Evolutionary conservation across 2,888 invertebrate genomes (phyloP).

Genomic region (Bombylius discolor): DNA sequence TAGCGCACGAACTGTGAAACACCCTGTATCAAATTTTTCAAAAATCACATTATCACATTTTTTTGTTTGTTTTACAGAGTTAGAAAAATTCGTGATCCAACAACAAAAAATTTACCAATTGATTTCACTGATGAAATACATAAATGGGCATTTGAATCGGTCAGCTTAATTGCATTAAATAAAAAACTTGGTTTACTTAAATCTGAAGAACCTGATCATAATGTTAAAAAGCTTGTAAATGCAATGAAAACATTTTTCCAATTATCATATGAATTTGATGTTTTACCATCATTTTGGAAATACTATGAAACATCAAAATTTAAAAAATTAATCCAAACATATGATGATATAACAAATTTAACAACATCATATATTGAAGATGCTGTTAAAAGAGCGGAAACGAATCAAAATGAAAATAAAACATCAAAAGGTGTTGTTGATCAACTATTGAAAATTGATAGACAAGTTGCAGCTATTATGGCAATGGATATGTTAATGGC

Average conservation of each 20-base stretch:
- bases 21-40: too few species aligned
- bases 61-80: slow-evolving; percentile 16
- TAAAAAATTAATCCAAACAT: slow-evolving; percentile 23
- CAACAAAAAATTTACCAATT: slow-evolving; percentile 17
- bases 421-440: slow-evolving; percentile 44
- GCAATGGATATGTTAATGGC: slow-evolving; percentile 58
- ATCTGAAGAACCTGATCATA: slow-evolving; percentile 17
- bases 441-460: slow-evolving; percentile 47
- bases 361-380: slow-evolving; percentile 30
- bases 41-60: too few species aligned
- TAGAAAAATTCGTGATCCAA: slow-evolving; percentile 18
- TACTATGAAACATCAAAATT: slow-evolving; percentile 25
- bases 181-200: slow-evolving; percentile 24
- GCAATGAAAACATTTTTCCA: slow-evolving; percentile 24
- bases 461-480: slow-evolving; percentile 51
- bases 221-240: slow-evolving; percentile 19
- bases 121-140: slow-evolving; percentile 41
- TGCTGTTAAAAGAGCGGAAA: slow-evolving; percentile 25
- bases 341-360: slow-evolving; percentile 25
- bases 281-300: slow-evolving; percentile 29
- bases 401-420: neutral
- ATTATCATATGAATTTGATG: slow-evolving; percentile 24
- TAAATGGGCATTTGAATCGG: slow-evolving; percentile 47
- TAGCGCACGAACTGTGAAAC: too few species aligned
- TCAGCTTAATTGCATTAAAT: slow-evolving; percentile 33